phyloP scores from a whole-genome alignment of 2,797 vertebrate genomes.

The Alosa sapidissima region DNA sequence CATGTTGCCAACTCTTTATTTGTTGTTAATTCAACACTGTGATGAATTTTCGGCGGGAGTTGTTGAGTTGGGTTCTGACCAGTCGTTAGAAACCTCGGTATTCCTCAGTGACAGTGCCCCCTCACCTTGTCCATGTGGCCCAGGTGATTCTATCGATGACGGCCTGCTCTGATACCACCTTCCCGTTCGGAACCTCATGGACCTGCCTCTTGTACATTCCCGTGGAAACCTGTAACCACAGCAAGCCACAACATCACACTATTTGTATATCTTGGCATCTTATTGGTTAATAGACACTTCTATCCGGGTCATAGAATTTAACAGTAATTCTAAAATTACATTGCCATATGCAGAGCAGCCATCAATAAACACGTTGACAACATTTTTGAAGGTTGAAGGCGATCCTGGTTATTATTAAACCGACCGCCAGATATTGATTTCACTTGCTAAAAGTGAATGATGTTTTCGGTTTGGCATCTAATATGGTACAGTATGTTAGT shows the following conservation, averaged over 20 bases:
- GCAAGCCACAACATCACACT: neutral
- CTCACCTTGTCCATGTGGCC: conserved; percentile 95
- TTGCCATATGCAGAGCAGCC: neutral
- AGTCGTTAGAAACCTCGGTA: neutral
- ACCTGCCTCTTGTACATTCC: conserved; percentile 90
- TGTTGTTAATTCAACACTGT: neutral
- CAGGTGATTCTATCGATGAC: conserved; percentile 90
- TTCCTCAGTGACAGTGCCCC: neutral
- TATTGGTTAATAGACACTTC: neutral
- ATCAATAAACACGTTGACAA: neutral
- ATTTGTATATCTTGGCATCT: neutral
- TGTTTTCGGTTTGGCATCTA: neutral
- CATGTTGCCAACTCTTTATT: no score
- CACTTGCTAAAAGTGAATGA: neutral
- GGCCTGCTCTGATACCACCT: conserved; percentile 76
- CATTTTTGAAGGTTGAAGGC: neutral
- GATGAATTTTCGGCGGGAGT: neutral
- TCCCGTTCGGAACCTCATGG: conserved; percentile 90
- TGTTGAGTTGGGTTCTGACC: neutral
- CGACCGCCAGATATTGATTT: neutral
- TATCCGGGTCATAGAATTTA: neutral
- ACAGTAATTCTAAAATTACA: conserved; percentile 2
- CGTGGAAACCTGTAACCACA: conserved; percentile 81
- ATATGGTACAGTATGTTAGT: neutral
- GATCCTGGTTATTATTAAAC: neutral